A percentile compares a stretch with the other conserved stretches of the same genome.
Conservation (phyloP, 2,797 vertebrate species). For the Xiphorhynchus erythropygius region DNA sequence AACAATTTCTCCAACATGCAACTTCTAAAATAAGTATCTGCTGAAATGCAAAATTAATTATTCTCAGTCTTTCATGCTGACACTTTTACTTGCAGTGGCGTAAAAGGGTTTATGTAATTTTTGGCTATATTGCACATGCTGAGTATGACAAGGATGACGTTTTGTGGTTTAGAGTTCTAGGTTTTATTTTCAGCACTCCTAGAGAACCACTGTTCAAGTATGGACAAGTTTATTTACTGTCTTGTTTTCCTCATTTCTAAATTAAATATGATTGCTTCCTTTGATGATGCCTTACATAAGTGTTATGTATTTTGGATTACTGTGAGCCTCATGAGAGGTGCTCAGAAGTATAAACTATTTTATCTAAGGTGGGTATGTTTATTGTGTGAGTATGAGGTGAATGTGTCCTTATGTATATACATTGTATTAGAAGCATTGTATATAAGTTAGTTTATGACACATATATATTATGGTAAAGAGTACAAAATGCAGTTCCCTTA, state of each 20-base stretch:
- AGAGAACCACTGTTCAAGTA: background rate
- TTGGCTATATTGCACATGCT: slow-evolving; percentile 20
- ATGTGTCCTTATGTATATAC: background rate
- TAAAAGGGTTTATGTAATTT: slow-evolving; percentile 45
- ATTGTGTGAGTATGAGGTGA: background rate
- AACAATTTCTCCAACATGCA: background rate
- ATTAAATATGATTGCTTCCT: background rate
- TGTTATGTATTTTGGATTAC: background rate
- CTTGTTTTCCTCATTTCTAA: slow-evolving; percentile 18
- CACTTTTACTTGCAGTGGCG: slow-evolving; percentile 36
- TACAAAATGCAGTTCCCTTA: background rate
- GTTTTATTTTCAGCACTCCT: slow-evolving; percentile 11
- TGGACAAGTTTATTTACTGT: background rate
- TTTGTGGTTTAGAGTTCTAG: slow-evolving; percentile 24
- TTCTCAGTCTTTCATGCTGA: background rate
- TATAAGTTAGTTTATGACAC: background rate
- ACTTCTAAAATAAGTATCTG: slow-evolving; percentile 35
- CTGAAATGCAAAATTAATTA: slow-evolving; percentile 48
- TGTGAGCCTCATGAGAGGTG: background rate
- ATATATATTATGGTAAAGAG: background rate
- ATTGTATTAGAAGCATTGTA: background rate
- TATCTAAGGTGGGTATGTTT: background rate
- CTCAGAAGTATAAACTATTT: background rate
- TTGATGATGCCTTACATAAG: background rate
- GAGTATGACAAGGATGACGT: slow-evolving; percentile 18